phyloP scores from a whole-genome alignment of 2,888 invertebrate genomes.

The Thysanoteuthis rhombus region DNA sequence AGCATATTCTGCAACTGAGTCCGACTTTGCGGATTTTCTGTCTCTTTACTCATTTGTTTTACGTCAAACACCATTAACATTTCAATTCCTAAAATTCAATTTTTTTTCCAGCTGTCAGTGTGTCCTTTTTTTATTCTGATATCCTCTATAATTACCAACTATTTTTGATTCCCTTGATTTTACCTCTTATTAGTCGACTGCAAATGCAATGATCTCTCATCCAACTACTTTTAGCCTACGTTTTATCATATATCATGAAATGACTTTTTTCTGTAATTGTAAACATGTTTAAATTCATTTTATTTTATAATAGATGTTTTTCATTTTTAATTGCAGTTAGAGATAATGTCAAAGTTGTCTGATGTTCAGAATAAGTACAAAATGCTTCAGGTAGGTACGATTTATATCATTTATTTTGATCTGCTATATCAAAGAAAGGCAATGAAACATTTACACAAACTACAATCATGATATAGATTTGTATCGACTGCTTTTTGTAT shows the following conservation, averaged over 20 bases:
- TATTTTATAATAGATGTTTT: neutral
- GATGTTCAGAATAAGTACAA: slow-evolving; percentile 52
- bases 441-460: neutral
- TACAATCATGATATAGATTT: neutral
- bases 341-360: slow-evolving; percentile 47
- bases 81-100: too few relatives aligned
- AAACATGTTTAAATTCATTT: neutral
- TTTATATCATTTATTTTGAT: neutral
- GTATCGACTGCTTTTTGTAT: neutral
- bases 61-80: too few relatives aligned
- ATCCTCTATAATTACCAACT: too few relatives aligned
- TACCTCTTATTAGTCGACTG: too few relatives aligned
- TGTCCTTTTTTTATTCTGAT: too few relatives aligned
- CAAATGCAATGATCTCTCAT: too few relatives aligned
- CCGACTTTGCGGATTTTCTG: too few relatives aligned
- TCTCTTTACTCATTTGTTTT: too few relatives aligned
- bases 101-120: too few relatives aligned
- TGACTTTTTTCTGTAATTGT: neutral
- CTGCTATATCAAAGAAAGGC: neutral
- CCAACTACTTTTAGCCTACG: too few relatives aligned
- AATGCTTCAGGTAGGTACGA: slow-evolving; percentile 50
- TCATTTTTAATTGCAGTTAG: slow-evolving; percentile 46
- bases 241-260: neutral
- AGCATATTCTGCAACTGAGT: too few relatives aligned
- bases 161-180: too few relatives aligned